Evolutionary conservation across 2,113 vertebrate genomes (phyloP).

Genomic region (Neopipo cinnamomea): DNA sequence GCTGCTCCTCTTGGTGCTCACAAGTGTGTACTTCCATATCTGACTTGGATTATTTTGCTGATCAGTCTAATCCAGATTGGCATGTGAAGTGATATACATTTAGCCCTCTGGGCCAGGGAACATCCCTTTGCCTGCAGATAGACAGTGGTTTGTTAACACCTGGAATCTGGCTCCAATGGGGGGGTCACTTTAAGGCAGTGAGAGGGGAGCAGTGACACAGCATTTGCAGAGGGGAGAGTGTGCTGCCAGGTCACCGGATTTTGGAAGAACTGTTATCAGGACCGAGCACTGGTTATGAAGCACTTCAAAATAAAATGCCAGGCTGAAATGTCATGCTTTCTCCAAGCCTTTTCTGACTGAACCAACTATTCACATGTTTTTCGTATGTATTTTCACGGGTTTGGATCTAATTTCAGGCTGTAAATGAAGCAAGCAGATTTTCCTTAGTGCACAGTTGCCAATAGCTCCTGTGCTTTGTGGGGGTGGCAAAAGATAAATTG

Average conservation of each 20-base stretch:
- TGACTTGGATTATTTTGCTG: not conserved
- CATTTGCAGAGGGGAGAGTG: not conserved
- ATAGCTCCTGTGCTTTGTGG: not conserved
- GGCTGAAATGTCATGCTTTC: constrained; percentile 18
- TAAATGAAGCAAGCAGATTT: constrained; percentile 20
- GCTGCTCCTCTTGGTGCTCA: not conserved
- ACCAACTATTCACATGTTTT: not conserved
- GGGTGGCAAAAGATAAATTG: not conserved
- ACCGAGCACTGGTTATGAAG: not conserved
- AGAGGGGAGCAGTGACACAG: not conserved
- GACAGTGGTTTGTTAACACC: not conserved
- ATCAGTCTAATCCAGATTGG: not conserved
- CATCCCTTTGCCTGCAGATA: not conserved
- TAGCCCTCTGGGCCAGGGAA: not conserved
- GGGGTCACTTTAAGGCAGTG: not conserved
- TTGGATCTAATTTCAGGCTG: constrained; percentile 12
- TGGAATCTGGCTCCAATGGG: not conserved
- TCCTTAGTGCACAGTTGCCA: not conserved
- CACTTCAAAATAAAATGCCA: not conserved
- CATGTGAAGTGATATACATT: not conserved
- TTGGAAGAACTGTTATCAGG: not conserved
- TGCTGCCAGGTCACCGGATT: not conserved
- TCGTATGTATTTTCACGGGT: not conserved
- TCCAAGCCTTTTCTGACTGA: constrained; percentile 12
- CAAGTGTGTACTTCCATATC: not conserved